Percentiles rank a stretch among this genome's conserved stretches.
phyloP scores from a whole-genome alignment of 2,797 vertebrate species.

The Mormyrus proboscirostris region DNA sequence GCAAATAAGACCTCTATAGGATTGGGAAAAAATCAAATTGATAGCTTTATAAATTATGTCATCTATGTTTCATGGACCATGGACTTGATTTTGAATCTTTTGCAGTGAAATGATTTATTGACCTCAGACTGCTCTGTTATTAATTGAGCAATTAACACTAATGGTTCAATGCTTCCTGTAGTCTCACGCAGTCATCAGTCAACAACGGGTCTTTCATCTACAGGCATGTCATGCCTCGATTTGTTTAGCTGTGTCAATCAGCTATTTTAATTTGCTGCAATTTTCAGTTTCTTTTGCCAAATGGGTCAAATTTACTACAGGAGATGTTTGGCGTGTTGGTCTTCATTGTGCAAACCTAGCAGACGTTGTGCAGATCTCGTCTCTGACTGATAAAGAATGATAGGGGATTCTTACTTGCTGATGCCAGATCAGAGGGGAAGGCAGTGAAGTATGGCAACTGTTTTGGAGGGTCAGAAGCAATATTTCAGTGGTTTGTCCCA shows the following conservation, averaged over 20 bases:
- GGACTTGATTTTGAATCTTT: background rate
- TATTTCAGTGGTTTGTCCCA: background rate
- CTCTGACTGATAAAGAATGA: slow-evolving; percentile 9
- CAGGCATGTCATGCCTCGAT: background rate
- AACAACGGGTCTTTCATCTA: background rate
- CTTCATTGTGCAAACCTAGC: background rate
- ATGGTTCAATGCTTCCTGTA: slow-evolving; percentile 15
- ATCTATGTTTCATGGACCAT: background rate
- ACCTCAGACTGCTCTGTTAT: slow-evolving; percentile 5
- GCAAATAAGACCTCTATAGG: background rate
- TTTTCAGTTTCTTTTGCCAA: slow-evolving; percentile 5
- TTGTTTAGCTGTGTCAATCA: background rate
- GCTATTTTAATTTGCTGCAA: background rate
- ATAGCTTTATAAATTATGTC: background rate
- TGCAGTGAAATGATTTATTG: background rate
- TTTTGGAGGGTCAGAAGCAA: slow-evolving; percentile 2
- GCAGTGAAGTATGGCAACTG: background rate
- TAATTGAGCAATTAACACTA: slow-evolving; percentile 25
- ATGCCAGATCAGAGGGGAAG: background rate
- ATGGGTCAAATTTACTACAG: background rate
- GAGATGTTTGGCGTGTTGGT: background rate
- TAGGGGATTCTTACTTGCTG: background rate
- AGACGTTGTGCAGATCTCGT: background rate
- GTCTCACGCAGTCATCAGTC: background rate
- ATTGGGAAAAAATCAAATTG: background rate